Conservation (phyloP, 2,888 invertebrate species). For the Melanchra persicariae region DNA sequence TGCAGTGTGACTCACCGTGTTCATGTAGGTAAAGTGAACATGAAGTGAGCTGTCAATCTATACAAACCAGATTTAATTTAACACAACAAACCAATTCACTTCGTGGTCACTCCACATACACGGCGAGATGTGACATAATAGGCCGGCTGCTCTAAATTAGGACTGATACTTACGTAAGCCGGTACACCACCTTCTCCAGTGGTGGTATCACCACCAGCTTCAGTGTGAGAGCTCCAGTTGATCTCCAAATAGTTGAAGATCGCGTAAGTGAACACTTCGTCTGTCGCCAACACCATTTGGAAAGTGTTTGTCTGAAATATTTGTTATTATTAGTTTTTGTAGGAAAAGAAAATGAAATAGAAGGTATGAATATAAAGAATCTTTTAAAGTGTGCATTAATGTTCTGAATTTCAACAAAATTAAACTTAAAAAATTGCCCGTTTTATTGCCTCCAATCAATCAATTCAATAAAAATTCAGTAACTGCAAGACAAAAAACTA, state of each 20-base stretch:
- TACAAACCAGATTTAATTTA: too few species aligned
- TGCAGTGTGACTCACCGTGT: too few species aligned
- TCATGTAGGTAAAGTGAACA: too few species aligned
- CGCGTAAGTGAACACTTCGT: constrained; percentile 98
- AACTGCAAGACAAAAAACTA: too few species aligned
- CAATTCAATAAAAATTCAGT: background rate
- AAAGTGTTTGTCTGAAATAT: constrained; percentile 96
- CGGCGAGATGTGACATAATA: too few species aligned
- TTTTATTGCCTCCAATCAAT: background rate
- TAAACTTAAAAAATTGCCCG: background rate
- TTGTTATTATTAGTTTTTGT: background rate
- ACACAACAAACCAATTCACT: too few species aligned
- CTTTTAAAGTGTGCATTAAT: too few species aligned
- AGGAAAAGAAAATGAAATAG: background rate
- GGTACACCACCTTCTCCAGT: constrained; percentile 96
- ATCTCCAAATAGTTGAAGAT: constrained; percentile 98
- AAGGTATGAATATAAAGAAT: background rate
- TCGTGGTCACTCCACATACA: too few species aligned
- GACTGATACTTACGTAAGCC: constrained; percentile 93
- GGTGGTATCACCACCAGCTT: constrained; percentile 97
- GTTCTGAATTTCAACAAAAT: background rate
- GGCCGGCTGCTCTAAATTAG: background rate
- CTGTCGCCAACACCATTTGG: constrained; percentile 97
- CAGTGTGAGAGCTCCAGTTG: constrained; percentile 97
- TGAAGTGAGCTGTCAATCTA: too few species aligned